Evolutionary conservation across 2,888 invertebrate genomes (phyloP).

Genomic region (Penaeus monodon): DNA sequence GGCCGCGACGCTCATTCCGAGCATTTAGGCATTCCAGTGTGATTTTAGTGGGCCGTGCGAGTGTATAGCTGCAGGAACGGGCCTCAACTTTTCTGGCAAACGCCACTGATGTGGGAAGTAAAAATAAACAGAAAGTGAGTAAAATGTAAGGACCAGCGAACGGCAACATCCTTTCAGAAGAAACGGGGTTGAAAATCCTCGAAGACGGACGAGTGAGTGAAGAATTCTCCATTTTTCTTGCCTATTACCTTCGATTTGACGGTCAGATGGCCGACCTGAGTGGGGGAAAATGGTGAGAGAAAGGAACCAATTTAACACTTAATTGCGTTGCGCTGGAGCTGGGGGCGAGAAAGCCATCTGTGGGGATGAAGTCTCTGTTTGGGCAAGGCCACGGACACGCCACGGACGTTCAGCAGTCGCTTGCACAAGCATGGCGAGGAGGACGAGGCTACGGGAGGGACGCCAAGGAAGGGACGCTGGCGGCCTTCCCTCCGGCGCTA

Average conservation of each 20-base stretch:
- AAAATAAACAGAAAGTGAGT: not conserved
- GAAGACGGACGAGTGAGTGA: constrained; percentile 48
- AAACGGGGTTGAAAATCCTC: constrained; percentile 48
- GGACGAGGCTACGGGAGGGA: too few species aligned
- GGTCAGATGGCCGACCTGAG: constrained; percentile 55
- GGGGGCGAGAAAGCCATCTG: constrained; percentile 14
- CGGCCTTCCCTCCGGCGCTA: too few species aligned
- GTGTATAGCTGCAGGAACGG: too few species aligned
- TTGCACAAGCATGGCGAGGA: too few species aligned
- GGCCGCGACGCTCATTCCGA: too few species aligned
- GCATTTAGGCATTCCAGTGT: too few species aligned
- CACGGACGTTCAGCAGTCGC: too few species aligned
- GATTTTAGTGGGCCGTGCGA: too few species aligned
- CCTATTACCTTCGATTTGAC: constrained; percentile 60
- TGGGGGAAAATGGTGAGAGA: constrained; percentile 46
- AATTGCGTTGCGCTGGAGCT: constrained; percentile 36
- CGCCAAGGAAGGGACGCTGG: too few species aligned
- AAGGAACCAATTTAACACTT: constrained; percentile 55
- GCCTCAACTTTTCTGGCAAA: too few species aligned
- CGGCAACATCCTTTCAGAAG: constrained; percentile 38
- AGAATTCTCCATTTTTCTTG: constrained; percentile 55
- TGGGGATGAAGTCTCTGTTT: constrained; percentile 38
- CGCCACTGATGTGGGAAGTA: too few species aligned
- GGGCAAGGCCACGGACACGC: constrained; percentile 29
- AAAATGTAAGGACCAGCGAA: constrained; percentile 13